Percentiles rank a stretch among this genome's conserved stretches.
These are phyloP conservation scores for Sebastolobus alascanus DNA, from an alignment of 2,797 vertebrate genomes.

Conservation along the genomic window DNA sequence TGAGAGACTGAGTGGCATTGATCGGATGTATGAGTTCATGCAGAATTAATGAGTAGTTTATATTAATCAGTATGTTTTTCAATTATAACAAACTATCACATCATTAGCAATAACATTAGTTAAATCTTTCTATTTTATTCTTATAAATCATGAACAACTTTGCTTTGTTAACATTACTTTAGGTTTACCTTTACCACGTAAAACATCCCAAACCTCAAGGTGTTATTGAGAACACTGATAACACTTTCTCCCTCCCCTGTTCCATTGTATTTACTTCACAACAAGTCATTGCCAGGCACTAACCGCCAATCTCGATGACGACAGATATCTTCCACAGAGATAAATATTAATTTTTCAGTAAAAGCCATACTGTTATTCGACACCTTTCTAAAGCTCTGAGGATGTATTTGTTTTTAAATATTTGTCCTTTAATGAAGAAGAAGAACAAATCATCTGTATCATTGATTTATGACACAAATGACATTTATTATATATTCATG, in stretches of 20 bases:
- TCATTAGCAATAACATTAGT: not conserved
- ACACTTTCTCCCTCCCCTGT: too few species aligned
- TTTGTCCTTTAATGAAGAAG: not conserved
- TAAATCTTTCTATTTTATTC: not conserved
- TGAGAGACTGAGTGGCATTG: slow-evolving; percentile 34
- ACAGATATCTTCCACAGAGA: too few species aligned
- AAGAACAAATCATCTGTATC: not conserved
- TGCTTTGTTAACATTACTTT: not conserved
- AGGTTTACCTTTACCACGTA: not conserved
- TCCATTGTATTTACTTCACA: too few species aligned
- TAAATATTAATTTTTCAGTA: too few species aligned
- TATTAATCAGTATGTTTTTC: not conserved
- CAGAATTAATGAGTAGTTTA: slow-evolving; percentile 13
- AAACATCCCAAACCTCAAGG: not conserved
- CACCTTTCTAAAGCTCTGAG: too few species aligned
- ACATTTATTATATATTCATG: not conserved
- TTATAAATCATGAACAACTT: not conserved
- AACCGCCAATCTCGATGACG: too few species aligned
- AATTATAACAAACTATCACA: not conserved
- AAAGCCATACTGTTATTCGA: too few species aligned
- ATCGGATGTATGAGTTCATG: slow-evolving; percentile 17
- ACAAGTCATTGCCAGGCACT: too few species aligned
- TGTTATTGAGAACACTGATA: too few species aligned
- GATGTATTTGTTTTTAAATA: too few species aligned
- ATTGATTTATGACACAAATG: not conserved